These are phyloP conservation scores for Microdon myrmicae DNA, from an alignment of 2,888 invertebrate species.

Conservation along the genomic window DNA sequence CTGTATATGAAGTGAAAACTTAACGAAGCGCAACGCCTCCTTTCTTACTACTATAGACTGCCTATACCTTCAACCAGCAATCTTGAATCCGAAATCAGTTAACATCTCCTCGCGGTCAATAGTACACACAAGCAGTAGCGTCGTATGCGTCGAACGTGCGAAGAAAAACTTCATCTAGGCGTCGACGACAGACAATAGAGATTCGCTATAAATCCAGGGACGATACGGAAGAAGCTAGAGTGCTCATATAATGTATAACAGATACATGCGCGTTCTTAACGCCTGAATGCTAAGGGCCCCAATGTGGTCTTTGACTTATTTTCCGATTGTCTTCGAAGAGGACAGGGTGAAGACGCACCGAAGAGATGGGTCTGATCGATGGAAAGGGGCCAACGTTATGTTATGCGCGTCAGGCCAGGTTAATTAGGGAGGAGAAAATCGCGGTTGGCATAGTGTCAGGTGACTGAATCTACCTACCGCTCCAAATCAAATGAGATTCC, in stretches of 20 bases:
- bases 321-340: slow-evolving; percentile 36
- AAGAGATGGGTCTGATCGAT: slow-evolving; percentile 8
- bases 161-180: slow-evolving; percentile 47
- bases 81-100: slow-evolving; percentile 47
- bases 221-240: slow-evolving; percentile 29
- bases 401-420: too few species aligned
- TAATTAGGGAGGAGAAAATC: slow-evolving; percentile 16
- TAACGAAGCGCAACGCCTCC: slow-evolving; percentile 35
- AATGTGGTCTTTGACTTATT: slow-evolving; percentile 46
- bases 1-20: slow-evolving; percentile 25
- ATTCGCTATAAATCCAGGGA: slow-evolving; percentile 47
- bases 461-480: slow-evolving; percentile 13
- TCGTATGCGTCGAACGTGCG: slow-evolving; percentile 30
- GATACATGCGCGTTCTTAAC: slow-evolving; percentile 45
- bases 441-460: slow-evolving; percentile 12
- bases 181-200: slow-evolving; percentile 45
- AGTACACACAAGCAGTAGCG: slow-evolving; percentile 5
- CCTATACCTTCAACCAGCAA: slow-evolving; percentile 21
- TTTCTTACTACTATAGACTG: slow-evolving; percentile 14
- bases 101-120: slow-evolving; percentile 38
- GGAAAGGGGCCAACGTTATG: slow-evolving; percentile 4
- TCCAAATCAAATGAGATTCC: slow-evolving; percentile 34
- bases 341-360: not conserved
- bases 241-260: too few species aligned
- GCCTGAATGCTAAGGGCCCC: slow-evolving; percentile 43